Conservation (phyloP, 2,888 invertebrate genomes). For the Campaea margaritaria region DNA sequence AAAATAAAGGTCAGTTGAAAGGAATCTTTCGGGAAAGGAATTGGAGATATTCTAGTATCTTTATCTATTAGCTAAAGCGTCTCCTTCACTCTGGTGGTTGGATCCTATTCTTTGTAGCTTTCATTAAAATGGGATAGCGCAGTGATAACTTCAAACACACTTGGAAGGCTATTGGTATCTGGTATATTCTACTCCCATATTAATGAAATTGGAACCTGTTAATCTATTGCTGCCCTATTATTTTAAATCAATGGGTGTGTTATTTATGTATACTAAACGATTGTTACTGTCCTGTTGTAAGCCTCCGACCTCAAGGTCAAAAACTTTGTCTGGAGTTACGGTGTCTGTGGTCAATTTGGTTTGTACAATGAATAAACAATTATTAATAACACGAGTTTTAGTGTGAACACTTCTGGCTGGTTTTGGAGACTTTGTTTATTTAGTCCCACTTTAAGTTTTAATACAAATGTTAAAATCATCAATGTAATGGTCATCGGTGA, state of each 20-base stretch:
- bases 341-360: constrained; percentile 84
- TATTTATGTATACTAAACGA: constrained; percentile 64
- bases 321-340: constrained; percentile 81
- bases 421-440: constrained; percentile 51
- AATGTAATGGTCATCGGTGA: not conserved
- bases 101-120: constrained; percentile 51
- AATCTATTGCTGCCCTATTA: constrained; percentile 37
- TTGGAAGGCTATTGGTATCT: not conserved
- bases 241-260: constrained; percentile 50
- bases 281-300: constrained; percentile 76
- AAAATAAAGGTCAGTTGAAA: constrained; percentile 78
- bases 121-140: constrained; percentile 46
- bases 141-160: not conserved
- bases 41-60: constrained; percentile 51
- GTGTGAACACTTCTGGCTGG: constrained; percentile 59
- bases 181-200: constrained; percentile 43
- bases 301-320: constrained; percentile 79
- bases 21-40: constrained; percentile 45
- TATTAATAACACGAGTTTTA: constrained; percentile 61
- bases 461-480: not conserved
- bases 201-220: constrained; percentile 42
- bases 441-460: constrained; percentile 1
- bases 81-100: constrained; percentile 63
- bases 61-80: constrained; percentile 70
- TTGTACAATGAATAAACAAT: constrained; percentile 78